Evolutionary conservation across 2,888 invertebrate species (phyloP).

Genomic region (Fragum fragum): DNA sequence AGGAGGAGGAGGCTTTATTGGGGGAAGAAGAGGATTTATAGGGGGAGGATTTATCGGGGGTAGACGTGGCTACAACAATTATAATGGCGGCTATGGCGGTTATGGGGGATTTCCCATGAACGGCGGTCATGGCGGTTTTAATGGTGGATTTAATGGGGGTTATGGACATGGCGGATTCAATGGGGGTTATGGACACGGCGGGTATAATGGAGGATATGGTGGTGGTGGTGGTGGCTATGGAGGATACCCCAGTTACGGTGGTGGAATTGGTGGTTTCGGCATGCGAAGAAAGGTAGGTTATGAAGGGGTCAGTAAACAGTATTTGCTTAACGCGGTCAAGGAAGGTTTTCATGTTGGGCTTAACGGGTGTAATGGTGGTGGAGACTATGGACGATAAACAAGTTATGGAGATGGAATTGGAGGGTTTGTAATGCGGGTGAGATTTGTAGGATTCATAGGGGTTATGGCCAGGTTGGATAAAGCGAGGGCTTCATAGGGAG

Average conservation of each 20-base stretch:
- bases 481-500: too few species aligned
- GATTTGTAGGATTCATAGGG: too few species aligned
- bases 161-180: conserved; percentile 13
- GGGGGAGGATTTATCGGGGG: not conserved
- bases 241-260: not conserved
- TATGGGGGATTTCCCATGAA: not conserved
- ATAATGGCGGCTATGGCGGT: not conserved
- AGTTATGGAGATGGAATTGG: too few species aligned
- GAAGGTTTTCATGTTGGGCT: too few species aligned
- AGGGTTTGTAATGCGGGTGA: too few species aligned
- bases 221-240: not conserved
- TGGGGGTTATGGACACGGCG: too few species aligned
- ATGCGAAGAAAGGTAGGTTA: conserved; percentile 23
- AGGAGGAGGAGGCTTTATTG: not conserved
- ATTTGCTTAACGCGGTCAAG: too few species aligned
- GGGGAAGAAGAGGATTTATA: not conserved
- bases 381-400: too few species aligned
- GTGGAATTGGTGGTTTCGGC: conserved; percentile 16
- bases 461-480: too few species aligned
- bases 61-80: not conserved
- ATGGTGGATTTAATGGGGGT: conserved; percentile 25
- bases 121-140: conserved; percentile 34
- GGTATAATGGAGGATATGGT: conserved; percentile 16
- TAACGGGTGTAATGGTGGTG: too few species aligned
- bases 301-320: too few species aligned